Percentiles rank a stretch among this genome's conserved stretches.
These are phyloP conservation scores for Ceraclea dissimilis DNA, from an alignment of 2,888 invertebrate species.

Conservation along the genomic window DNA sequence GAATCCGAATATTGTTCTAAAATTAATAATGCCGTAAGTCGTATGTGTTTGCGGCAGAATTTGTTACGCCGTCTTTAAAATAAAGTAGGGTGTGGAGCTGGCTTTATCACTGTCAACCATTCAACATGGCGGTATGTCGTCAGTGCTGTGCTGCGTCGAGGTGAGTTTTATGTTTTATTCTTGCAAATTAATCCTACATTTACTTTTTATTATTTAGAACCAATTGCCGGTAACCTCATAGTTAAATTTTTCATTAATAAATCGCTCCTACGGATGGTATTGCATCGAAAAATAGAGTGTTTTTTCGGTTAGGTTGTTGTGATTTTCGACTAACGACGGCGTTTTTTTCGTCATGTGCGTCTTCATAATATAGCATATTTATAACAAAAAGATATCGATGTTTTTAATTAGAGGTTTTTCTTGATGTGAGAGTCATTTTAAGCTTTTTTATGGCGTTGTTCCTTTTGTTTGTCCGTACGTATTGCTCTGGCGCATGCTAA, in stretches of 20 bases:
- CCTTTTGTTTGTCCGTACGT: no score
- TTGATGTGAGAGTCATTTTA: no score
- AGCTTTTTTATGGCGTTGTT: no score
- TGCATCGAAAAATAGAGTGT: neutral
- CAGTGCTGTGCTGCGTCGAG: slow-evolving; percentile 96
- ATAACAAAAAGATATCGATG: neutral
- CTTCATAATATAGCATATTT: neutral
- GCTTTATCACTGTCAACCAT: slow-evolving; percentile 37
- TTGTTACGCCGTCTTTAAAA: neutral
- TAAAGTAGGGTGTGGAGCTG: neutral
- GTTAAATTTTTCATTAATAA: neutral
- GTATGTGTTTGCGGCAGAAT: no score
- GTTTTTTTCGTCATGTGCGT: neutral
- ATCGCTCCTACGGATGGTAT: neutral
- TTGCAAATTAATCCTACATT: no score
- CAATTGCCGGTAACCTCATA: neutral
- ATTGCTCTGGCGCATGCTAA: no score
- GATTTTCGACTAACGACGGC: neutral
- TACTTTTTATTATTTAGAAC: no score
- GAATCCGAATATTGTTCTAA: no score
- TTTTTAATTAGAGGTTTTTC: no score
- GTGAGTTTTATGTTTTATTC: slow-evolving; percentile 48
- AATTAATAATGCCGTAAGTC: no score
- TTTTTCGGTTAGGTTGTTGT: slow-evolving; percentile 1
- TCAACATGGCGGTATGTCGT: slow-evolving; percentile 94